phyloP scores from a whole-genome alignment of 2,888 invertebrate genomes.

The Heliconius ismenius region DNA sequence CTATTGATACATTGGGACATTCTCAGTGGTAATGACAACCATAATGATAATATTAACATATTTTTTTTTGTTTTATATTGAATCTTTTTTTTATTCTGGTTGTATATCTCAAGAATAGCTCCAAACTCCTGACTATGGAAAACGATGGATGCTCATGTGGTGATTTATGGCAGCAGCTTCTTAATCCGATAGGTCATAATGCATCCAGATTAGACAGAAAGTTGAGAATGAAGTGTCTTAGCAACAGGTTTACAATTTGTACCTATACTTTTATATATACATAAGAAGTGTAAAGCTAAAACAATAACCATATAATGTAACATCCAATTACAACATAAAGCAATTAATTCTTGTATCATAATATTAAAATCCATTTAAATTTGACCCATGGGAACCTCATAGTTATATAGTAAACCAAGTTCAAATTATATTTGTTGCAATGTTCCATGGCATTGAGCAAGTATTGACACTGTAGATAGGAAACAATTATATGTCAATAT shows the following conservation, averaged over 20 bases:
- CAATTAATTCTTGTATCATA: constrained; percentile 6
- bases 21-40: background rate
- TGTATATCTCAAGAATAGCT: no score
- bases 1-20: background rate
- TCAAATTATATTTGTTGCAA: constrained; percentile 6
- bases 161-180: no score
- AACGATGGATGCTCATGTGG: no score
- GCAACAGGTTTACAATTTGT: background rate
- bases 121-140: no score
- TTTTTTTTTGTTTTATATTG: background rate
- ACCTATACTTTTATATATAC: background rate
- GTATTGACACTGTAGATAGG: constrained; percentile 2
- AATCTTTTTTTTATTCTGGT: no score
- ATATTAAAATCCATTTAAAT: constrained; percentile 4
- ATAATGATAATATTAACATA: background rate
- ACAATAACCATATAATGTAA: background rate
- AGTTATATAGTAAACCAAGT: background rate
- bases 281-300: background rate
- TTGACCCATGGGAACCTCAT: background rate
- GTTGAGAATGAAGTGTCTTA: background rate
- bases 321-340: background rate
- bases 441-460: constrained; percentile 18
- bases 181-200: no score
- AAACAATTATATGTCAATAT: constrained; percentile 27
- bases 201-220: no score